Conservation (phyloP, 2,113 vertebrate genomes). For the Prietella phreatophila region DNA sequence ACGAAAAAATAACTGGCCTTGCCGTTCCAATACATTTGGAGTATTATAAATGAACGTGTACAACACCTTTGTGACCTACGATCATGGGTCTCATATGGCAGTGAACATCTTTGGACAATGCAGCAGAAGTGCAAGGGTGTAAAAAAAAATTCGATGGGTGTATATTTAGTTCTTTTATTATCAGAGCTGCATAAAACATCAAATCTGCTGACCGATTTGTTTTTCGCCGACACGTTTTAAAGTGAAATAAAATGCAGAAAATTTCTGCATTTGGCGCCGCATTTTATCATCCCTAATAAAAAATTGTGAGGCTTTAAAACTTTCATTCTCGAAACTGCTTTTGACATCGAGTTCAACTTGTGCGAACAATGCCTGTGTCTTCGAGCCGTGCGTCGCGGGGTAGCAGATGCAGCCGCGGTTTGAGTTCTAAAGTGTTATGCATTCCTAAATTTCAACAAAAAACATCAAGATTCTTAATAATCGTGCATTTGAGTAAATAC, state of each 20-base stretch:
- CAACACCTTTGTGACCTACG: not conserved
- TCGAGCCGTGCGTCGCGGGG: not conserved
- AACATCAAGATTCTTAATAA: not conserved
- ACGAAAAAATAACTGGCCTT: not conserved
- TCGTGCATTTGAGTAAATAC: not conserved
- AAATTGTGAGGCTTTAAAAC: not conserved
- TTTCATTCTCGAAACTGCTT: not conserved
- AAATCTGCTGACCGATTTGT: not conserved
- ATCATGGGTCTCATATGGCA: not conserved
- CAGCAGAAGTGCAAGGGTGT: not conserved
- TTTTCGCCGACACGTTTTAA: not conserved
- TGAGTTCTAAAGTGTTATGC: not conserved
- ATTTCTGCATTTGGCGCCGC: not conserved
- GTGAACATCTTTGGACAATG: not conserved
- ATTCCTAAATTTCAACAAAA: not conserved
- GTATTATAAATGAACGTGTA: not conserved
- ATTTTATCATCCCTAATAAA: slow-evolving; percentile 7
- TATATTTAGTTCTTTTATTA: not conserved
- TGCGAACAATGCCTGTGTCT: not conserved
- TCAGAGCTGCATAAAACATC: not conserved
- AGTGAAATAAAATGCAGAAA: not conserved
- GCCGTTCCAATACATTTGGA: not conserved
- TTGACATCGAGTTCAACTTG: not conserved
- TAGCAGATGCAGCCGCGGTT: not conserved
- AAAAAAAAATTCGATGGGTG: not conserved